Percentiles rank a stretch among this genome's conserved stretches.
Evolutionary conservation across 2,797 vertebrate species (phyloP).

Genomic region (Phalanger gymnotis): DNA sequence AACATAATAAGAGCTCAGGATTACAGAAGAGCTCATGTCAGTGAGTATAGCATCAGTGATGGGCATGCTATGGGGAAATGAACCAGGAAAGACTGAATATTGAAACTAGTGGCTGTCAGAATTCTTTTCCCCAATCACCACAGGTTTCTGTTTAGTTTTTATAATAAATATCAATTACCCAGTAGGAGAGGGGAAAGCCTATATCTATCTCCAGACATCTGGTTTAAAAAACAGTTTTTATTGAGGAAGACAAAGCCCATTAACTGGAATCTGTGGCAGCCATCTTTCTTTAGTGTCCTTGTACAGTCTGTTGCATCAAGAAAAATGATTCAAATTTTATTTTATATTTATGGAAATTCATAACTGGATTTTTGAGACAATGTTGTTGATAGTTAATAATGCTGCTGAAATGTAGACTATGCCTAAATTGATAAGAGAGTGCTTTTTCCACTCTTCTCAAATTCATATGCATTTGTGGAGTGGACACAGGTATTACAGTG

Average conservation of each 20-base stretch:
- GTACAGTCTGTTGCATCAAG: neutral
- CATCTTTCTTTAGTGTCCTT: neutral
- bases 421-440: conserved; percentile 1
- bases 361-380: neutral
- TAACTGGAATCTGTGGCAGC: neutral
- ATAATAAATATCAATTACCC: conserved; percentile 70
- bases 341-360: conserved; percentile 10
- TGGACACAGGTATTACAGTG: neutral
- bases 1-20: conserved; percentile 49
- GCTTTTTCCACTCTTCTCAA: neutral
- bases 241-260: conserved; percentile 9
- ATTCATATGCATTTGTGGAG: neutral
- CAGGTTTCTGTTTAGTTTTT: conserved; percentile 55
- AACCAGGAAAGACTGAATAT: conserved; percentile 49
- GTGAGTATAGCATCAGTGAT: neutral
- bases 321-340: conserved; percentile 22
- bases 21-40: conserved; percentile 18
- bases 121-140: conserved; percentile 44
- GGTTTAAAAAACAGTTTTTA: conserved; percentile 53
- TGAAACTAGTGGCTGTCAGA: conserved; percentile 64
- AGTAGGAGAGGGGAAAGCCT: conserved; percentile 57
- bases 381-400: neutral
- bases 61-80: neutral
- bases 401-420: conserved; percentile 14
- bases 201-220: conserved; percentile 51